Percentiles rank a stretch among this genome's conserved stretches.
Conservation (phyloP, 2,113 vertebrate genomes). For the Myrmophylax atrothorax region DNA sequence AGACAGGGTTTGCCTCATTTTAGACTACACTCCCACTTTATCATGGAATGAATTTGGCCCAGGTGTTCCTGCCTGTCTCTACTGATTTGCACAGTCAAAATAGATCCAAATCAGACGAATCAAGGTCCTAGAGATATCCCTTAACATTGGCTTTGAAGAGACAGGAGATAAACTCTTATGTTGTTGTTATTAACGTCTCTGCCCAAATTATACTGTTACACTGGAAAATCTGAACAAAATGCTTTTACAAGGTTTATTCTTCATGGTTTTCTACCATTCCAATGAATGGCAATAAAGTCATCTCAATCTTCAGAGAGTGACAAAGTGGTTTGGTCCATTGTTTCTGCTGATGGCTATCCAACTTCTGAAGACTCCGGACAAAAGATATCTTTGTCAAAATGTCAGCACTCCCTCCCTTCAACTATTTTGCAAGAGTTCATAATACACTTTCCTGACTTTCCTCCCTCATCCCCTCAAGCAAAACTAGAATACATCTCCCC, state of each 20-base stretch:
- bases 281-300: neutral
- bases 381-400: slow-evolving; percentile 5
- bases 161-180: neutral
- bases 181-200: neutral
- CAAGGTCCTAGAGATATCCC: neutral
- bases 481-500: neutral
- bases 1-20: neutral
- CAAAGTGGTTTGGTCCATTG: neutral
- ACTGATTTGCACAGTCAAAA: neutral
- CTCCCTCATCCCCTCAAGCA: neutral
- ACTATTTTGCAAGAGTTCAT: neutral
- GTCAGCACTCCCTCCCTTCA: neutral
- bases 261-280: neutral
- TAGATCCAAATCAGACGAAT: neutral
- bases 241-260: neutral
- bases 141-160: neutral
- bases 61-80: neutral
- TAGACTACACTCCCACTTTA: neutral
- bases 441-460: neutral
- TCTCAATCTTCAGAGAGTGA: neutral
- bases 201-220: neutral
- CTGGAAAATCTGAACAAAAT: neutral
- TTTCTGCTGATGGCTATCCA: neutral
- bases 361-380: neutral
- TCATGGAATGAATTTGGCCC: neutral